These are phyloP conservation scores for Gila robusta DNA, from an alignment of 2,797 vertebrate species.

Conservation along the genomic window DNA sequence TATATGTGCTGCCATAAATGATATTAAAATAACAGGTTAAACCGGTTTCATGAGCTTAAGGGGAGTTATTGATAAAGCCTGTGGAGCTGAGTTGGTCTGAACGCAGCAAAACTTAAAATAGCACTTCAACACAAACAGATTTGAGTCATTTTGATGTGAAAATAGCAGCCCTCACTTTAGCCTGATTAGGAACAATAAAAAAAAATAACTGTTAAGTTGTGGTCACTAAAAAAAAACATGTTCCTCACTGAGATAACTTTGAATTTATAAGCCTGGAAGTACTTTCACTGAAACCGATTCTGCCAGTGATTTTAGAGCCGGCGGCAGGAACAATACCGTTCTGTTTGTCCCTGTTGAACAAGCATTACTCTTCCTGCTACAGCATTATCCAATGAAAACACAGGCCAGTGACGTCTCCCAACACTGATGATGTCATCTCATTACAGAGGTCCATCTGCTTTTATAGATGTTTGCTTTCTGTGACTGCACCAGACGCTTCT, in stretches of 20 bases:
- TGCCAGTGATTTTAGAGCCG: slow-evolving; percentile 16
- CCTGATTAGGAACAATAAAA: neutral
- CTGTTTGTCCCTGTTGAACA: slow-evolving; percentile 13
- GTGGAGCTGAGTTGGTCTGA: neutral
- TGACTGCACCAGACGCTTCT: slow-evolving; percentile 3
- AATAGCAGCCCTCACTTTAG: neutral
- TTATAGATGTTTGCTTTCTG: slow-evolving; percentile 51
- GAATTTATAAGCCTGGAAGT: slow-evolving; percentile 11
- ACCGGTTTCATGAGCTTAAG: neutral
- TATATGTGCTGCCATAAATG: neutral
- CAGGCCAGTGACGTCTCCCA: slow-evolving; percentile 20
- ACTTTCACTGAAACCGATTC: neutral
- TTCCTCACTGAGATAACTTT: neutral
- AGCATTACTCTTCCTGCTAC: slow-evolving; percentile 10
- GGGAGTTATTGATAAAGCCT: neutral
- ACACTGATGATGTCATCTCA: slow-evolving; percentile 36
- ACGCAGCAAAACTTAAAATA: neutral
- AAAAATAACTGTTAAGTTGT: neutral
- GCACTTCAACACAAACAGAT: neutral
- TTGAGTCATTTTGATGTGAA: neutral
- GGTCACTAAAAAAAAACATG: neutral
- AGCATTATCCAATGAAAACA: slow-evolving; percentile 11
- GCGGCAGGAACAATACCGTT: slow-evolving; percentile 13
- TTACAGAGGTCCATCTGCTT: slow-evolving; percentile 27
- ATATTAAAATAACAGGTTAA: neutral